These are phyloP conservation scores for Ambastaia sidthimunki DNA, from an alignment of 2,797 vertebrate species.

Conservation along the genomic window DNA sequence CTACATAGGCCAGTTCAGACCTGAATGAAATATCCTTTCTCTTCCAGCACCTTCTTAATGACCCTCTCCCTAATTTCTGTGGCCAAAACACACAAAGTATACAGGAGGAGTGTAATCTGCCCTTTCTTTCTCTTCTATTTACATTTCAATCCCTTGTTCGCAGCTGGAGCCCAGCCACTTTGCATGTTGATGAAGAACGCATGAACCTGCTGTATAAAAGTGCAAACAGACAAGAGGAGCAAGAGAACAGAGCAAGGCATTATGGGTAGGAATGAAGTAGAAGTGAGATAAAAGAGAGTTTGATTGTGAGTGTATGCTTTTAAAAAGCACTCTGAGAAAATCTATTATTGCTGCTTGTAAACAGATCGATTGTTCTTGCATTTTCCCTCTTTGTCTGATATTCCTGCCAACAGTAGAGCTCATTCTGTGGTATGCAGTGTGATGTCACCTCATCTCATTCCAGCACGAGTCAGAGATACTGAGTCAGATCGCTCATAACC, in stretches of 20 bases:
- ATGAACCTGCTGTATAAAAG: conserved; percentile 48
- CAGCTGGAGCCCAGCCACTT: conserved; percentile 73
- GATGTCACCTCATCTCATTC: conserved; percentile 12
- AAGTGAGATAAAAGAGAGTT: conserved; percentile 7
- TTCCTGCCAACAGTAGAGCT: neutral
- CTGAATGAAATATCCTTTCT: conserved; percentile 9
- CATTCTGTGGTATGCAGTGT: conserved; percentile 5
- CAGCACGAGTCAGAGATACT: conserved; percentile 36
- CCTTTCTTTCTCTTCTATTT: conserved; percentile 71
- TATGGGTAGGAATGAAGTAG: neutral
- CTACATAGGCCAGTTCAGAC: conserved; percentile 1
- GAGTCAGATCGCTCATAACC: conserved; percentile 22
- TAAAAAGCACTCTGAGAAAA: conserved; percentile 49
- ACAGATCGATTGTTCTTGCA: conserved; percentile 37
- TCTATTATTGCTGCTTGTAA: conserved; percentile 48
- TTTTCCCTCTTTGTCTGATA: neutral
- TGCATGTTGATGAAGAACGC: conserved; percentile 73
- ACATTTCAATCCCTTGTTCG: conserved; percentile 78
- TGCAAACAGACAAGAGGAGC: neutral
- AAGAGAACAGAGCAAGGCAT: conserved; percentile 2
- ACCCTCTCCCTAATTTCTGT: too few relatives aligned
- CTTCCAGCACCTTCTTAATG: neutral
- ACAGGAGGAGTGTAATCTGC: conserved; percentile 68
- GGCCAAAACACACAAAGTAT: neutral
- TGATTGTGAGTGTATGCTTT: conserved; percentile 36